Percentiles rank a stretch among this genome's conserved stretches.
These are phyloP conservation scores for Drosophila sordidula DNA, from an alignment of 2,888 invertebrate genomes.

Conservation along the genomic window DNA sequence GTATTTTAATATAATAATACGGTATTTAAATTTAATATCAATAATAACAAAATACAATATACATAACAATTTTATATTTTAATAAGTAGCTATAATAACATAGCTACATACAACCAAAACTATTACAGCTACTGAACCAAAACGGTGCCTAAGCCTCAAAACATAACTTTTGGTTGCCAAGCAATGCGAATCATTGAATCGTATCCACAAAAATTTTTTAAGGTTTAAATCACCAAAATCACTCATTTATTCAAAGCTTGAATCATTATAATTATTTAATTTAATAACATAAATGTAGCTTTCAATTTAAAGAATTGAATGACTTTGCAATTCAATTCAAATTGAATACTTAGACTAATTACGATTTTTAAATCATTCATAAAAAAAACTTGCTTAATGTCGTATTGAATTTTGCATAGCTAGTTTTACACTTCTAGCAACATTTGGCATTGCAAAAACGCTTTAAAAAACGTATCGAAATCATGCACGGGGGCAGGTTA, in stretches of 20 bases:
- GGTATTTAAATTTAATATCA: too few relatives aligned
- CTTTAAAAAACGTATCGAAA: slow-evolving; percentile 25
- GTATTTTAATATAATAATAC: too few relatives aligned
- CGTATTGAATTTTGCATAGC: slow-evolving; percentile 5
- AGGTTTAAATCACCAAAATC: slow-evolving; percentile 16
- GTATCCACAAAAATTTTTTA: slow-evolving; percentile 1
- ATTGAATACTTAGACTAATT: neutral
- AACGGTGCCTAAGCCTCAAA: neutral
- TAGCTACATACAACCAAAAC: neutral
- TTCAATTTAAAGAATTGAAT: neutral
- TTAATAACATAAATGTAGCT: slow-evolving; percentile 15
- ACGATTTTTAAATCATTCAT: neutral
- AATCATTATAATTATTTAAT: slow-evolving; percentile 10
- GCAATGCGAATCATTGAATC: slow-evolving; percentile 31
- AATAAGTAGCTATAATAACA: too few relatives aligned
- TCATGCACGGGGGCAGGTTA: slow-evolving; percentile 37
- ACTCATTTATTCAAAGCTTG: neutral
- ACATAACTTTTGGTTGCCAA: neutral
- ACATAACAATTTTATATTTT: too few relatives aligned
- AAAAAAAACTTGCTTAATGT: slow-evolving; percentile 1
- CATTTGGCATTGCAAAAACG: slow-evolving; percentile 43
- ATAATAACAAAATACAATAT: too few relatives aligned
- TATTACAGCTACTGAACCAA: slow-evolving; percentile 22
- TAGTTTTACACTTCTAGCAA: slow-evolving; percentile 7
- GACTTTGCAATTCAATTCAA: neutral